Percentiles rank a stretch among this genome's conserved stretches.
phyloP scores from a whole-genome alignment of 2,888 invertebrate species.

The Hydraecia micacea region DNA sequence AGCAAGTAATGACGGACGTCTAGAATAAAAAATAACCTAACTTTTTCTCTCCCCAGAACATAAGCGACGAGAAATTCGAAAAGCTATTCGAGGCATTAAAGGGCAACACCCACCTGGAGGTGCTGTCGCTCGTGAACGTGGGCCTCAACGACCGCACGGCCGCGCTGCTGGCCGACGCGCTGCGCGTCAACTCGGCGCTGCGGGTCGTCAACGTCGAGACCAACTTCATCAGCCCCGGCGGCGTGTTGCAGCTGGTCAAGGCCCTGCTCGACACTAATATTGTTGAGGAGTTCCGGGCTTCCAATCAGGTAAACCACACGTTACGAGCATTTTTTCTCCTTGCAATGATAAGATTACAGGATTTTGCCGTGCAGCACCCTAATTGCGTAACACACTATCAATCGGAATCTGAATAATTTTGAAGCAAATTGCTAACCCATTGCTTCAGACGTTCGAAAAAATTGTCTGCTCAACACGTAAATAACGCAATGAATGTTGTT shows the following conservation, averaged over 20 bases:
- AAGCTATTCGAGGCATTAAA: constrained; percentile 96
- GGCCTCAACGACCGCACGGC: constrained; percentile 97
- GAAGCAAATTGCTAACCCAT: no score
- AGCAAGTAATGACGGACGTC: neutral
- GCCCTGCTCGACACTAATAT: constrained; percentile 96
- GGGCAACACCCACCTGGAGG: constrained; percentile 97
- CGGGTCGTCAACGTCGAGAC: constrained; percentile 98
- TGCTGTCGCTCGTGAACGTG: constrained; percentile 97
- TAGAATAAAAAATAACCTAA: neutral
- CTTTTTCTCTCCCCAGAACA: constrained; percentile 92
- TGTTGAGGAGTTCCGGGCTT: constrained; percentile 98
- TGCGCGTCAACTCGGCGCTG: constrained; percentile 94
- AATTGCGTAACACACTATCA: no score
- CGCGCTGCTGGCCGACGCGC: constrained; percentile 94
- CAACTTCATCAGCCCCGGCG: constrained; percentile 98
- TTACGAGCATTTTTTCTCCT: neutral
- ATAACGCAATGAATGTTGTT: no score
- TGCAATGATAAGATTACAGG: no score
- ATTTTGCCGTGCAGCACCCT: no score
- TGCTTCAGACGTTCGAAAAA: no score
- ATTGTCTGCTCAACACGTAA: no score
- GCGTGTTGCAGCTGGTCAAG: constrained; percentile 96
- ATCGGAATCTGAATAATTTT: no score
- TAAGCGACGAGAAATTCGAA: constrained; percentile 98
- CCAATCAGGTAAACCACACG: constrained; percentile 93